Evolutionary conservation across 2,113 vertebrate species (phyloP), one percentile per base, ranked within the genome.

Genomic region (Gymnarchus niloticus): DNA sequence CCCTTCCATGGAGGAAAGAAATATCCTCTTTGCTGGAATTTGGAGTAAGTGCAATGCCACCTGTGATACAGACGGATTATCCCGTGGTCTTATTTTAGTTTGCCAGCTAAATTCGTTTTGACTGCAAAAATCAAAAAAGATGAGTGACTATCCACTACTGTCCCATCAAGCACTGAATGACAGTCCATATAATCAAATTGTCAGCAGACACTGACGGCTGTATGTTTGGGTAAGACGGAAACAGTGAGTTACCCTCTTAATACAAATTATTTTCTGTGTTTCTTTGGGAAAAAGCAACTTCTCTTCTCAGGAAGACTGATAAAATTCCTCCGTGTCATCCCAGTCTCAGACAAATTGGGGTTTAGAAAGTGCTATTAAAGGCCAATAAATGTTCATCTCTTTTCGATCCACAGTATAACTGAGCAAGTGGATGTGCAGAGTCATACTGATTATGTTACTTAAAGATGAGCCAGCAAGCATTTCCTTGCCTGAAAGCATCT

Each of bases 381-480:
- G 28, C 49, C 46, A 33, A 28, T 54, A 82, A 28, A 33, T 33
- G 56, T 17, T 51, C 37, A 82, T 82, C 51, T 54, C 28, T 51
- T 82, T 48, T 54, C 17, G 56, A 48, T 33, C 25, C 25, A 19
- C 80, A 37, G 80, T 19, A 33, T 48, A 54, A 19, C 51, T 54
- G 49, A 54, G 80, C 10, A 82, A 54, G 28, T 82, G 80, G 49
- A 37, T 33, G 56, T 5, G n/a, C 25, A 78, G 44, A 82, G 49
- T 33, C 80, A 48, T n/a, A 5, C 65, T 78, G 44, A 28, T 82
- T 82, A 82, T 51, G 51, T 33, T 21, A 82, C 80, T 51, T 33
- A 33, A 82, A 49, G 44, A 80, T 80, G 76, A 81, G 77, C 80
- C 48, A 52, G 80, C 23, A 52, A 33, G 14, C 80, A 82, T 25